Base-by-base conservation (phyloP, 2,888 invertebrate species). In the Philaethria dido region DNA sequence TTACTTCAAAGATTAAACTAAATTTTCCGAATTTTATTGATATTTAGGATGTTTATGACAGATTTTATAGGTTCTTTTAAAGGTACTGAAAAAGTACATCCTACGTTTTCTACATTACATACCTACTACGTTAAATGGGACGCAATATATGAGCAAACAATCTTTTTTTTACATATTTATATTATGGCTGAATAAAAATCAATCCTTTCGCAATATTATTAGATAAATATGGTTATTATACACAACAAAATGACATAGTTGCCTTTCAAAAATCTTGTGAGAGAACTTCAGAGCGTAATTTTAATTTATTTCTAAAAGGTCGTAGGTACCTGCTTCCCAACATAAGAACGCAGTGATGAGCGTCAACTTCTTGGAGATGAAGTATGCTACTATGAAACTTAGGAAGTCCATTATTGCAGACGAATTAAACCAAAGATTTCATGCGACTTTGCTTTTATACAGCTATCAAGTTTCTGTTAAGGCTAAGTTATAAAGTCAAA, bases 321-420 rank as follows among this genome's bases (percentile, higher is more conserved):
- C 2, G 1, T 33, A 52, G 9, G 16, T 75, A 89, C 89, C 87
- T 77, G 85, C 78, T 20, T 70, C 71, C 86, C 88, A 88, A 69
- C 89, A 89, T 0, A 85, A 69, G 55, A 85, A 87, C 1, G 81
- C 84, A 1, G 85, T 85, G 57, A 89, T 69, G 29, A 85, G 70
- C 3, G 79, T 73, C 11, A 89, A 60, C 25, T 82, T 75, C 73
- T 87, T 89, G 25, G 83, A 80, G 8, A 77, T 69, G 68, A 88
- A 88, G 73, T 83, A 89, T 1, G 71, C 64, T 20, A 82, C 47
- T 16, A 85, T 74, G 54, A 86, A 86, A n/a, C 67, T 72, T 5
- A 78, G 57, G 11, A 80, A 59, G 62, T 80, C 82, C 88, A 88
- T 88, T 13, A 8, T 63, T 14, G 20, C 18, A 6, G 18, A 11